These are phyloP conservation scores for Calonectris borealis DNA, from an alignment of 2,113 vertebrate genomes.

Conservation along the genomic window DNA sequence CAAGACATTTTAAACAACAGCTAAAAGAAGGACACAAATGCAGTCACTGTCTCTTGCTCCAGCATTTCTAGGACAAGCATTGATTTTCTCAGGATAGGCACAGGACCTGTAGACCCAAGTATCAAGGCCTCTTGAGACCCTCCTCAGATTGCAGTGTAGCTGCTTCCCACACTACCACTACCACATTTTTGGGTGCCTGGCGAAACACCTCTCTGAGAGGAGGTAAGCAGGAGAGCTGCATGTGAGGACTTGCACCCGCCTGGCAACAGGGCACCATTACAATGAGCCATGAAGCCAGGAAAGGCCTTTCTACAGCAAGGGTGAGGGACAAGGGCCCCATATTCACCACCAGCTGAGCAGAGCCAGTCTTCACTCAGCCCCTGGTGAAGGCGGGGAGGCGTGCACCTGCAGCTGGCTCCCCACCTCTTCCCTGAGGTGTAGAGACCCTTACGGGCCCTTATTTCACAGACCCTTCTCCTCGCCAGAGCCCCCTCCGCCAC, in stretches of 20 bases:
- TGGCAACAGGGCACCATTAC: not conserved
- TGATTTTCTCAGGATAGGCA: not conserved
- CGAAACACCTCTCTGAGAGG: not conserved
- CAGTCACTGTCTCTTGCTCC: rapidly evolving
- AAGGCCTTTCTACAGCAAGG: not conserved
- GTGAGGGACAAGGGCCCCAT: not conserved
- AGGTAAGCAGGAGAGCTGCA: too few species aligned
- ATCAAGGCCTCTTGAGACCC: rapidly evolving
- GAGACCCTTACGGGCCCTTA: too few species aligned
- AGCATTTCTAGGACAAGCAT: not conserved
- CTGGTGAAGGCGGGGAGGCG: rapidly evolving
- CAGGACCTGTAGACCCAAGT: rapidly evolving
- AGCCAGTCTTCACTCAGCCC: too few species aligned
- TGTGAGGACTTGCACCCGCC: not conserved
- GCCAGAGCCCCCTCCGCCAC: rapidly evolving
- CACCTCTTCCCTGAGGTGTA: too few species aligned
- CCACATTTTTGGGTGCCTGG: too few species aligned
- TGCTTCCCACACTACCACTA: rapidly evolving
- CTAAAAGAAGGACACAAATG: not conserved
- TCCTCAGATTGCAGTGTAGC: not conserved
- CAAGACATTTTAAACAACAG: not conserved
- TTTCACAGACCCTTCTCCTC: rapidly evolving
- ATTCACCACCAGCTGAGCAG: not conserved
- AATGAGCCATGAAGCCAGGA: rapidly evolving
- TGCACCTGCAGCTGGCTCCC: rapidly evolving